phyloP scores from a whole-genome alignment of 1,140 invertebrate species.

The Steinernema khuongi region DNA sequence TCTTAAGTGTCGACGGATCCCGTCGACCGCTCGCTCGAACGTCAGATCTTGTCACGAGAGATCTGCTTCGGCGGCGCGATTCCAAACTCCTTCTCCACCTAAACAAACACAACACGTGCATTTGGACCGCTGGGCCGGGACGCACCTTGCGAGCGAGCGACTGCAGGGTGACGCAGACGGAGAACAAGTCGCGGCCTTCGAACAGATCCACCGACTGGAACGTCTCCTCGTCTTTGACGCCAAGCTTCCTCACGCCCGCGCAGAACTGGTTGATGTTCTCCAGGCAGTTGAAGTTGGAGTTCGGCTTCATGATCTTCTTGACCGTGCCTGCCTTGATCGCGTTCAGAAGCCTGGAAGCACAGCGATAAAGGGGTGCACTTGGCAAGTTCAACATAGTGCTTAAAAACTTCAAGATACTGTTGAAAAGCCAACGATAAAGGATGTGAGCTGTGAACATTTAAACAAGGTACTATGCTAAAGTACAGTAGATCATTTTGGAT shows the following conservation, averaged over 20 bases:
- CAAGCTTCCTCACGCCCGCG: conserved; percentile 75
- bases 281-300: conserved; percentile 87
- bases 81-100: conserved; percentile 33
- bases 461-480: too few relatives aligned
- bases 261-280: conserved; percentile 94
- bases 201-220: conserved; percentile 82
- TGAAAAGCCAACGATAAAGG: too few relatives aligned
- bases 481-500: neutral
- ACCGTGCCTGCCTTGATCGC: conserved; percentile 67
- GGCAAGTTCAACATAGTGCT: neutral
- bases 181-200: conserved; percentile 87
- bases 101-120: conserved; percentile 21
- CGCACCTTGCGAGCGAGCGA: conserved; percentile 84
- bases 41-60: conserved; percentile 37
- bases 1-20: too few relatives aligned
- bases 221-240: conserved; percentile 85
- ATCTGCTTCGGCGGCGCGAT: conserved; percentile 36
- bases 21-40: too few relatives aligned
- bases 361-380: neutral
- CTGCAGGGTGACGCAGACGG: conserved; percentile 85
- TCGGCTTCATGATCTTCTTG: conserved; percentile 75
- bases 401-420: conserved; percentile 4
- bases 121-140: conserved; percentile 5
- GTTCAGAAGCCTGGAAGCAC: conserved; percentile 52
- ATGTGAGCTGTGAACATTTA: too few relatives aligned